Base-by-base conservation (phyloP, 2,888 invertebrate genomes). In the Tromatobia lineatoria region DNA sequence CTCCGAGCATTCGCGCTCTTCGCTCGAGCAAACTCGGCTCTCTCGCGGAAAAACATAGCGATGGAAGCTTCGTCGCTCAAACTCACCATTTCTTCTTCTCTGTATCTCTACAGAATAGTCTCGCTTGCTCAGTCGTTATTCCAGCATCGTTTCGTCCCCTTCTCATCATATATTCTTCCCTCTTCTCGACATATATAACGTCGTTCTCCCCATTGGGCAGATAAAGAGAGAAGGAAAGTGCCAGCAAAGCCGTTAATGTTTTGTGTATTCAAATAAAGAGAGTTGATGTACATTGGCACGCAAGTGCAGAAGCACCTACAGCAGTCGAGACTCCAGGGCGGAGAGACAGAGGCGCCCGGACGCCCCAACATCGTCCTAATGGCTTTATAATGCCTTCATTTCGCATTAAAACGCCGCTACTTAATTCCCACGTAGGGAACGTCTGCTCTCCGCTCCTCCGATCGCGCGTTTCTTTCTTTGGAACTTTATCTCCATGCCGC, bases 361-460 rank as follows among this genome's bases (percentile, higher is more conserved):
- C 67, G 67, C 67, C 67, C 38, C 34, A 23, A 20, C 80, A 82
- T 80, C 83, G 82, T 83, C 89, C 90, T 92, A 92, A 93, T 92
- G 93, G 89, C 88, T 92, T 93, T 92, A 92, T 93, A 93, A 92
- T 93, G 92, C 92, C 92, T 92, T 92, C 89, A 91, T 92, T 92
- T 89, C 90, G 89, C 89, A 89, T 91, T 91, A 90, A 91, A 92
- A 91, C 89, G 87, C 88, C 87, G 87, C 83, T 86, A 87, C 87
- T 84, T 83, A 82, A 82, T 87, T 85, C 84, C 82, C 83, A 80
- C 80, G 74, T 69, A 80, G 57, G 78, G 61, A 47, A 52, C 64
- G 52, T 15, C 20, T 66, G 29, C 66, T 54, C 64, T 45, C 45
- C 71, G 64, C 71, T 47, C 64, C 61, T 66, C 57, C 45, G 13